These are phyloP conservation scores for Irena cyanogastra DNA, from an alignment of 2,113 vertebrate genomes.

Conservation along the genomic window DNA sequence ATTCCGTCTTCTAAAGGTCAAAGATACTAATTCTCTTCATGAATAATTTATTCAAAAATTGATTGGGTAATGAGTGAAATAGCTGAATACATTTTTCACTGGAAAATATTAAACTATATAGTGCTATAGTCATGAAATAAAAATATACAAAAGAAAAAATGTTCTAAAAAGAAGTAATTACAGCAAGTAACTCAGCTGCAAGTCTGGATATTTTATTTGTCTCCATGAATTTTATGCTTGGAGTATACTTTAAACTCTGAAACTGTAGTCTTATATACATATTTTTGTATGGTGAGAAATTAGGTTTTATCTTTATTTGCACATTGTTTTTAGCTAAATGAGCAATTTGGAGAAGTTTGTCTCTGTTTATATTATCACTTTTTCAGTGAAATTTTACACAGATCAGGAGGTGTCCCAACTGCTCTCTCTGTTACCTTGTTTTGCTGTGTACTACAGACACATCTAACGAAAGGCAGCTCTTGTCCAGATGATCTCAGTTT, in stretches of 20 bases:
- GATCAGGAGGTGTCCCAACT: not conserved
- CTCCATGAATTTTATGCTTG: not conserved
- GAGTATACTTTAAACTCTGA: not conserved
- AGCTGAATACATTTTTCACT: conserved; percentile 31
- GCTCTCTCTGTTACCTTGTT: not conserved
- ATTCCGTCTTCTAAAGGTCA: conserved; percentile 38
- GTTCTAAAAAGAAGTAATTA: not conserved
- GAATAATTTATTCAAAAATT: conserved; percentile 52
- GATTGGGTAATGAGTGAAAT: conserved; percentile 12
- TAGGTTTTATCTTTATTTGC: not conserved
- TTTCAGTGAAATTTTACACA: not conserved
- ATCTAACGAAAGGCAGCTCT: not conserved
- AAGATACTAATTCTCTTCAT: conserved; percentile 28
- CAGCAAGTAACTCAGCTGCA: not conserved
- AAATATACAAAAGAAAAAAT: not conserved
- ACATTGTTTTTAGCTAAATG: not conserved
- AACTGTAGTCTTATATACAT: not conserved
- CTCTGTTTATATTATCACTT: not conserved
- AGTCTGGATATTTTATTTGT: not conserved
- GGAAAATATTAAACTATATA: conserved; percentile 2
- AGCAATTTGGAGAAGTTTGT: not conserved
- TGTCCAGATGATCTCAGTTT: not conserved
- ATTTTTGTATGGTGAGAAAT: not conserved
- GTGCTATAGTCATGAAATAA: not conserved
- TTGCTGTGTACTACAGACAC: not conserved